A percentile compares a stretch with the other conserved stretches of the same genome.
Conservation (phyloP, 2,888 invertebrate species). For the Lacanobia oleracea region DNA sequence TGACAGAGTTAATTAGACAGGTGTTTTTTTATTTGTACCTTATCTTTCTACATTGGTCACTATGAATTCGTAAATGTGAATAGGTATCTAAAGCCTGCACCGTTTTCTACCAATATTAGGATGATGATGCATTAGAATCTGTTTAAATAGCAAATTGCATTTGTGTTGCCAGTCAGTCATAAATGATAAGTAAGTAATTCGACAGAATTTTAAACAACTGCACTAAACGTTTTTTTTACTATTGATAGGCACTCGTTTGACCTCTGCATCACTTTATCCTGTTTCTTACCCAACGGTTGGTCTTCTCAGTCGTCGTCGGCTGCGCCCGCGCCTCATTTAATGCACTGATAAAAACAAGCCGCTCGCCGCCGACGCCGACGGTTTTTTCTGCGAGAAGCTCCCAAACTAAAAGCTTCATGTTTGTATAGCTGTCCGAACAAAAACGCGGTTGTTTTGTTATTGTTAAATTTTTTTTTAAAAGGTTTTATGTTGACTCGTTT, state of each 20-base stretch:
- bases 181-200: no score
- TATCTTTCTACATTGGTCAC: no score
- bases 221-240: no score
- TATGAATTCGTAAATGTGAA: no score
- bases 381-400: slow-evolving; percentile 45
- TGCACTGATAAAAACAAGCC: slow-evolving; percentile 62
- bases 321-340: slow-evolving; percentile 61
- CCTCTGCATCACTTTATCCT: not conserved
- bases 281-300: not conserved
- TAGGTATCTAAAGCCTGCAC: no score
- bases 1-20: no score
- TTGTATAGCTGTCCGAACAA: slow-evolving; percentile 36
- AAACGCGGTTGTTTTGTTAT: slow-evolving; percentile 40
- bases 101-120: no score
- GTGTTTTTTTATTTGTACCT: no score
- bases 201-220: not conserved
- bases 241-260: no score
- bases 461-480: slow-evolving; percentile 49
- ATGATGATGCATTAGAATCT: no score
- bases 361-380: slow-evolving; percentile 42
- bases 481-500: slow-evolving; percentile 27
- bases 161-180: no score
- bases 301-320: slow-evolving; percentile 3
- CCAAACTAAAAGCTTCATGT: slow-evolving; percentile 60
- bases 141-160: no score